Conservation (phyloP, 53 echinoderm and acorn worm genomes). For the Henricia sp. region DNA sequence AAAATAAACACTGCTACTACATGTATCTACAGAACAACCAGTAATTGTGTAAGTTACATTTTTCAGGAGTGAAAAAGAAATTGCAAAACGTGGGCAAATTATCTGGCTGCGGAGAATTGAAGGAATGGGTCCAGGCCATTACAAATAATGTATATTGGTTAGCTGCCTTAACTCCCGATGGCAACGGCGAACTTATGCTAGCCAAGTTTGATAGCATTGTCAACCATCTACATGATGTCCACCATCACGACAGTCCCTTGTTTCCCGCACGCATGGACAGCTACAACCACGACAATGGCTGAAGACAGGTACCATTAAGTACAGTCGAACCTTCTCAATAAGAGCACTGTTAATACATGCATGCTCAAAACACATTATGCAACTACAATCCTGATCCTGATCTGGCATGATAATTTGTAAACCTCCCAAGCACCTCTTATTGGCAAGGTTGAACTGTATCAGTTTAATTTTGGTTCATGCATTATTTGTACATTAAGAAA, state of each 20-base stretch:
- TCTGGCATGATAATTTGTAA: not conserved
- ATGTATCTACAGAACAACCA: no score
- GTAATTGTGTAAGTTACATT: no score
- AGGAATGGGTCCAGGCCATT: conserved; percentile 33
- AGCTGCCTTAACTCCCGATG: conserved; percentile 36
- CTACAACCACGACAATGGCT: conserved; percentile 23
- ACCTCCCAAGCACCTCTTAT: no score
- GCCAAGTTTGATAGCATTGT: conserved; percentile 25
- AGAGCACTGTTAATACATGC: no score
- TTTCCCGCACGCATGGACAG: conserved; percentile 16
- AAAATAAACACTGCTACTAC: no score
- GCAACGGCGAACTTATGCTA: conserved; percentile 32
- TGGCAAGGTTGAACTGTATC: not conserved
- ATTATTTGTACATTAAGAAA: no score
- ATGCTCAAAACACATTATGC: not conserved
- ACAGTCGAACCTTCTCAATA: no score
- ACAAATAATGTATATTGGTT: conserved; percentile 50
- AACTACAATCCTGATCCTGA: not conserved
- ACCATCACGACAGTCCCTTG: conserved; percentile 9
- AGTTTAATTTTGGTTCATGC: no score
- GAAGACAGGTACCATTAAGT: conserved; percentile 38
- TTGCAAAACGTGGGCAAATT: not conserved
- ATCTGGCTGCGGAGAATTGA: conserved; percentile 32
- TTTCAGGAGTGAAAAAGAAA: conserved; percentile 50
- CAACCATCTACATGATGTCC: conserved; percentile 24